phyloP scores from a whole-genome alignment of 2,797 vertebrate genomes.

The Lutjanus argentimaculatus region DNA sequence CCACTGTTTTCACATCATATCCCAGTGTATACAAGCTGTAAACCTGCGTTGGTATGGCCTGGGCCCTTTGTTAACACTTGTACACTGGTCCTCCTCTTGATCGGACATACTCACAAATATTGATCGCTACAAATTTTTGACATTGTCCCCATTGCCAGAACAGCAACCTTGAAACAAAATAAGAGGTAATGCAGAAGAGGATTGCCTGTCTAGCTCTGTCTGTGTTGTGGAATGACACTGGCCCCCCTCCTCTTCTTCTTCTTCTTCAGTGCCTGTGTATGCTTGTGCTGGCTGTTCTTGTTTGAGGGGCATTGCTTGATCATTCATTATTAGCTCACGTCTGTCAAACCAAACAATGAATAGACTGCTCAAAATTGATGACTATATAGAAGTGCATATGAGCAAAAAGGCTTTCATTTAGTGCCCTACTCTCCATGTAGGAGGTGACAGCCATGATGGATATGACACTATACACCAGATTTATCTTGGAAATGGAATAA shows the following conservation, averaged over 20 bases:
- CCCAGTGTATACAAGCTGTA: constrained; percentile 85
- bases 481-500: constrained; percentile 97
- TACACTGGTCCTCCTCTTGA: constrained; percentile 71
- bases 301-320: constrained; percentile 88
- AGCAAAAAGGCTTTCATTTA: constrained; percentile 93
- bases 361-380: constrained; percentile 91
- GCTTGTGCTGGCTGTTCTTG: constrained; percentile 68
- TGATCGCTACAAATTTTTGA: constrained; percentile 81
- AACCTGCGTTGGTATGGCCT: constrained; percentile 69
- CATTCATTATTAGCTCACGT: constrained; percentile 90
- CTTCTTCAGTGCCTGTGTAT: constrained; percentile 50
- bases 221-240: constrained; percentile 57
- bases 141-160: constrained; percentile 73
- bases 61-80: constrained; percentile 85
- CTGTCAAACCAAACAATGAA: constrained; percentile 93
- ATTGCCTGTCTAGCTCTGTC: constrained; percentile 55
- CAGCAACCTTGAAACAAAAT: constrained; percentile 74
- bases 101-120: constrained; percentile 81
- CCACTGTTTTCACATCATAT: constrained; percentile 80
- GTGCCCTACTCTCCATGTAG: constrained; percentile 89
- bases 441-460: constrained; percentile 93
- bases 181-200: constrained; percentile 62
- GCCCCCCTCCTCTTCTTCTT: constrained; percentile 10
- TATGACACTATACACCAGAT: constrained; percentile 91
- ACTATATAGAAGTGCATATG: constrained; percentile 92